Evolutionary conservation across 2,797 vertebrate genomes (phyloP).

Genomic region (Pantherophis vulpinus): DNA sequence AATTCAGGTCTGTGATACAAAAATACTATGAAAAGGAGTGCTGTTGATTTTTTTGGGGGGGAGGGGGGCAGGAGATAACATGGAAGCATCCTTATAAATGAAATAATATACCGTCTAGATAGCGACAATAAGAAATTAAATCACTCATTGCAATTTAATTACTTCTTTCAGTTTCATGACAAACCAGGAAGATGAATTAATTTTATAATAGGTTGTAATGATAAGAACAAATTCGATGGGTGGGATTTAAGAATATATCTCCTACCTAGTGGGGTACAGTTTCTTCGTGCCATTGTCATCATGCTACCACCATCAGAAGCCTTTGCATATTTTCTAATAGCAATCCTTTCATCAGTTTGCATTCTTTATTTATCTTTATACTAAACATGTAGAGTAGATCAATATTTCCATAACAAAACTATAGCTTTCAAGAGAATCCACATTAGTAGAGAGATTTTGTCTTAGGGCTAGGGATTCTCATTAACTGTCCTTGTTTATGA

Average conservation of each 20-base stretch:
- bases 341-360: neutral
- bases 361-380: neutral
- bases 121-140: neutral
- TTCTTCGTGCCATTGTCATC: neutral
- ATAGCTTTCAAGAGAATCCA: neutral
- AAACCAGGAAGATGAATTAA: neutral
- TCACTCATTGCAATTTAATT: neutral
- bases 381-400: neutral
- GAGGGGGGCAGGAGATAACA: neutral
- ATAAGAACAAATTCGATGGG: neutral
- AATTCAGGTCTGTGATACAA: neutral
- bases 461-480: neutral
- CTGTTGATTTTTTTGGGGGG: neutral
- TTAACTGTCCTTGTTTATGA: neutral
- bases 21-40: neutral
- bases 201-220: neutral
- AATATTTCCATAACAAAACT: neutral
- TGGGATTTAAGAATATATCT: neutral
- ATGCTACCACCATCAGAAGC: neutral
- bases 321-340: neutral
- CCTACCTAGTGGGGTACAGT: neutral
- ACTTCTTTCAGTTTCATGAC: neutral
- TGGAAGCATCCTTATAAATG: rapidly evolving
- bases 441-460: neutral
- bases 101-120: neutral